phyloP scores from a whole-genome alignment of 2,888 invertebrate genomes.

The Argyresthia albistria region DNA sequence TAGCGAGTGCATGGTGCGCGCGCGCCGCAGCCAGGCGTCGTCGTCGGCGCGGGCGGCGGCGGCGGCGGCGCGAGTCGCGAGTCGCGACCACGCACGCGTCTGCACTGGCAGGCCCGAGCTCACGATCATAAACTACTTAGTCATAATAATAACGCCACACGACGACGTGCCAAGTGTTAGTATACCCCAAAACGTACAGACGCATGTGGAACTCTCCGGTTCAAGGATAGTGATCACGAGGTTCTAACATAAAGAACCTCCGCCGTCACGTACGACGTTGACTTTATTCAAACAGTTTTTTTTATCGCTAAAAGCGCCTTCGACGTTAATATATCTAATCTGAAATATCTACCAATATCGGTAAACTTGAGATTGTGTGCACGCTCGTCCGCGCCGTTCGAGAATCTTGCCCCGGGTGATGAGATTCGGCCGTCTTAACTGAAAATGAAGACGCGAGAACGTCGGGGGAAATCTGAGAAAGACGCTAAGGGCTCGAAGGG shows the following conservation, averaged over 20 bases:
- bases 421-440: constrained; percentile 14
- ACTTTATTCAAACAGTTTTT: constrained; percentile 32
- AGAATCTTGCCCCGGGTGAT: neutral
- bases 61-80: constrained; percentile 5
- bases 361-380: neutral
- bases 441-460: constrained; percentile 55
- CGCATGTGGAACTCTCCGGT: constrained; percentile 13
- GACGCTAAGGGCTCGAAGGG: constrained; percentile 20
- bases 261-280: constrained; percentile 41
- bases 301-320: constrained; percentile 55
- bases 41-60: constrained; percentile 7
- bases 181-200: constrained; percentile 33
- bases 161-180: constrained; percentile 26
- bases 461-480: constrained; percentile 27
- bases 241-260: constrained; percentile 50
- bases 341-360: constrained; percentile 26
- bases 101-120: constrained; percentile 33
- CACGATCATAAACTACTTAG: too few species aligned
- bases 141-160: neutral
- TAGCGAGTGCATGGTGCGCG: constrained; percentile 21
- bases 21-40: constrained; percentile 19
- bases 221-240: constrained; percentile 54
- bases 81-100: constrained; percentile 16
- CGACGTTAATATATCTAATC: constrained; percentile 40
- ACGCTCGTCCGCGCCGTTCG: neutral